These are phyloP conservation scores for Plutella xylostella DNA, from an alignment of 2,888 invertebrate species.

Conservation along the genomic window DNA sequence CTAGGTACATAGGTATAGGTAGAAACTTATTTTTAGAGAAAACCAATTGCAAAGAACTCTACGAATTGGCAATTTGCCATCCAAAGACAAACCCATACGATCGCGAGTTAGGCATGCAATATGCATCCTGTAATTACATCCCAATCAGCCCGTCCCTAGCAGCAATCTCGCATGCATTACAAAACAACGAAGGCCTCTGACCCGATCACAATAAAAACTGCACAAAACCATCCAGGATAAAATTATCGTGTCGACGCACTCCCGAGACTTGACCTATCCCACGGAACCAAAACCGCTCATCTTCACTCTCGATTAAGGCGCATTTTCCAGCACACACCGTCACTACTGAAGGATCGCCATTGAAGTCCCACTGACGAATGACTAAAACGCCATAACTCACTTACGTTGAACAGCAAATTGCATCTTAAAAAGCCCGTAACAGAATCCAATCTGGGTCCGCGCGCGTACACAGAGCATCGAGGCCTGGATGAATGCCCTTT, in stretches of 20 bases:
- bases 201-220: slow-evolving; percentile 66
- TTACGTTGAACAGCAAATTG: slow-evolving; percentile 20
- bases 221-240: slow-evolving; percentile 63
- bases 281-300: slow-evolving; percentile 27
- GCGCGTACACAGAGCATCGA: slow-evolving; percentile 28
- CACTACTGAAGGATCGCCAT: slow-evolving; percentile 37
- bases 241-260: slow-evolving; percentile 62
- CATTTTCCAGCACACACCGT: slow-evolving; percentile 27
- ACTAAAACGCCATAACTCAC: slow-evolving; percentile 28
- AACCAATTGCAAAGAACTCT: no score
- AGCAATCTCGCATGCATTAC: no score
- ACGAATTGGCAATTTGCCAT: no score
- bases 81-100: no score
- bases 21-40: no score
- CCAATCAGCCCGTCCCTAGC: no score
- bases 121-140: no score
- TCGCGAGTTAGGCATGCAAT: no score
- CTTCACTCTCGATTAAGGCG: slow-evolving; percentile 12
- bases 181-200: slow-evolving; percentile 44
- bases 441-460: slow-evolving; percentile 26
- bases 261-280: slow-evolving; percentile 39
- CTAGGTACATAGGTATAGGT: no score
- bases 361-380: slow-evolving; percentile 29
- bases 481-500: slow-evolving; percentile 48
- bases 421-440: slow-evolving; percentile 17